phyloP scores from a whole-genome alignment of 2,797 vertebrate species.

The Eleutherodactylus coqui region DNA sequence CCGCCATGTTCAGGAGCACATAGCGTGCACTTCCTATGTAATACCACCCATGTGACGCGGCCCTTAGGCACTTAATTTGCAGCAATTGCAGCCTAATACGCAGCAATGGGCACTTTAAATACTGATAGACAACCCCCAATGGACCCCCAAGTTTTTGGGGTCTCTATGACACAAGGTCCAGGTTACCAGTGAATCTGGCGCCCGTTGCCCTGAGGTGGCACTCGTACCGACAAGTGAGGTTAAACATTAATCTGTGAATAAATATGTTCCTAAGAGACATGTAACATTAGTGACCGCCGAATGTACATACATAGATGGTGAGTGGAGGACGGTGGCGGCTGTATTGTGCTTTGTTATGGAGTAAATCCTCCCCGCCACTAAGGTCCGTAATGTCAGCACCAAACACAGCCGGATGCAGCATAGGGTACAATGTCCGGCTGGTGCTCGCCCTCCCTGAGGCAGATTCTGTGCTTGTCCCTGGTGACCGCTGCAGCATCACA shows the following conservation, averaged over 20 bases:
- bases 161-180: background rate
- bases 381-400: background rate
- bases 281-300: constrained; percentile 36
- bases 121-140: background rate
- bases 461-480: constrained; percentile 17
- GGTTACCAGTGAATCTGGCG: background rate
- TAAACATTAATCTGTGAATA: constrained; percentile 40
- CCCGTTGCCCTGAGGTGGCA: background rate
- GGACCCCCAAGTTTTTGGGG: background rate
- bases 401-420: background rate
- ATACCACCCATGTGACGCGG: background rate
- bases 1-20: background rate
- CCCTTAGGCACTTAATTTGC: background rate
- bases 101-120: background rate
- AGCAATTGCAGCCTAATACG: background rate
- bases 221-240: background rate
- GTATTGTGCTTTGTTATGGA: constrained; percentile 34
- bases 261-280: constrained; percentile 34
- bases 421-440: background rate
- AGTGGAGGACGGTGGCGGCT: background rate
- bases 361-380: background rate
- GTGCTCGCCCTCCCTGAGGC: constrained; percentile 10
- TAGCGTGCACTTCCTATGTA: background rate
- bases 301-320: constrained; percentile 9
- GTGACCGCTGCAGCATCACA: constrained; percentile 74